A percentile compares a stretch with the other conserved stretches of the same genome.
Conservation (phyloP, 2,888 invertebrate genomes). For the Philopedon plagiatum region DNA sequence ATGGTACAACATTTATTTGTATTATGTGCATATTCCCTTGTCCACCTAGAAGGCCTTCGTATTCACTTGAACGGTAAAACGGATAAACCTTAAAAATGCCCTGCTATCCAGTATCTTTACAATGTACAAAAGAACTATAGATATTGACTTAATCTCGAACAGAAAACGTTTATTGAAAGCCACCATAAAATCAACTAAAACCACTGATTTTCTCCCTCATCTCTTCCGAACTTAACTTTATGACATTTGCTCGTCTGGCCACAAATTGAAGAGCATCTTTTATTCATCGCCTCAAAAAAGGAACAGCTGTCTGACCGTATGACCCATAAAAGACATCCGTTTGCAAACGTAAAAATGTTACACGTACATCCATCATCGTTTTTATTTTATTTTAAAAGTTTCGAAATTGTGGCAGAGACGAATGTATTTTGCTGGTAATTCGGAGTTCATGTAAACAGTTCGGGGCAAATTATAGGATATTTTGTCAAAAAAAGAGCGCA, state of each 20-base stretch:
- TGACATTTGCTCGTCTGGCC: slow-evolving; percentile 9
- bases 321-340: slow-evolving; percentile 36
- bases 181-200: background rate
- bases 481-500: too few species aligned
- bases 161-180: background rate
- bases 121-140: too few species aligned
- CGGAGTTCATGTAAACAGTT: too few species aligned
- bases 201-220: background rate
- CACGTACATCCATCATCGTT: slow-evolving; percentile 37
- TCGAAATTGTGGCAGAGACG: background rate
- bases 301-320: slow-evolving; percentile 22
- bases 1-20: too few species aligned
- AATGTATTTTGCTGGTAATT: background rate
- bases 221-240: slow-evolving; percentile 14
- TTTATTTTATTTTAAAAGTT: slow-evolving; percentile 28
- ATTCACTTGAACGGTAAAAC: too few species aligned
- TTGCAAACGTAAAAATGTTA: slow-evolving; percentile 37
- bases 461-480: too few species aligned
- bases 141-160: too few species aligned
- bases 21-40: too few species aligned
- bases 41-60: too few species aligned
- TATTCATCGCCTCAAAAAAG: slow-evolving; percentile 29
- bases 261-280: slow-evolving; percentile 38
- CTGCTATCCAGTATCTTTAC: too few species aligned
- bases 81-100: too few species aligned